phyloP scores from a whole-genome alignment of 2,888 invertebrate genomes.

The Cristatella mucedo region DNA sequence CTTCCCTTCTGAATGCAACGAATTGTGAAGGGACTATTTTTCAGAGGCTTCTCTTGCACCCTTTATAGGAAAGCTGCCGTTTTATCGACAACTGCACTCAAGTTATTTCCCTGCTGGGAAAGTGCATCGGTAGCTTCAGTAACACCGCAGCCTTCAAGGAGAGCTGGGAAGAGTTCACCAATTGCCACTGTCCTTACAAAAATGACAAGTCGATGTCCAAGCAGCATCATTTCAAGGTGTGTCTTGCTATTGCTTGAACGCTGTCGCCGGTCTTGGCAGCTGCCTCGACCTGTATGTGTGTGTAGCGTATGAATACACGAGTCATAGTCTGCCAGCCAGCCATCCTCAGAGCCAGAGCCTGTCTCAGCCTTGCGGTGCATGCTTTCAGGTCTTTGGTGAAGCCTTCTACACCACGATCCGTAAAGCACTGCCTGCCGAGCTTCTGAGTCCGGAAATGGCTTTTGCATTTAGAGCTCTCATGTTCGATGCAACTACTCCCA shows the following conservation, averaged over 20 bases:
- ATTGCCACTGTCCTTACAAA: slow-evolving; percentile 30
- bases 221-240: slow-evolving; percentile 28
- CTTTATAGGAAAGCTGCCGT: slow-evolving; percentile 33
- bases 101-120: slow-evolving; percentile 28
- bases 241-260: slow-evolving; percentile 8
- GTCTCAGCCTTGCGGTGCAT: too few relatives aligned
- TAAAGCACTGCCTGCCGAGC: slow-evolving; percentile 21
- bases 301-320: too few relatives aligned
- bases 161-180: slow-evolving; percentile 23
- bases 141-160: slow-evolving; percentile 21
- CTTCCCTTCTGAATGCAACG: too few relatives aligned
- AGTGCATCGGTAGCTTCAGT: slow-evolving; percentile 25
- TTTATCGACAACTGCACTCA: slow-evolving; percentile 33
- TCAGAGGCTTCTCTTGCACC: background rate
- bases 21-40: too few relatives aligned
- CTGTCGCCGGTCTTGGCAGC: too few relatives aligned
- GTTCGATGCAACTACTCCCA: slow-evolving; percentile 28
- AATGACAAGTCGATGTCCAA: slow-evolving; percentile 26
- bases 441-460: slow-evolving; percentile 27
- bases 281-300: too few relatives aligned
- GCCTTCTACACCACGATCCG: slow-evolving; percentile 27
- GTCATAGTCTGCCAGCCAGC: too few relatives aligned
- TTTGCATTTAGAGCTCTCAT: slow-evolving; percentile 34
- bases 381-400: slow-evolving; percentile 33
- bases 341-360: too few relatives aligned